Evolutionary conservation across 2,113 vertebrate genomes (phyloP).

Genomic region (Ovis aries): ARS-UI_Ramb_v3.0 NC_056070.1:49584501-49585000

Average conservation of each 20-base stretch:
- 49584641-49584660: background rate
- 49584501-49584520: background rate
- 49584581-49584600: background rate
- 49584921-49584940: background rate
- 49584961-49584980: background rate
- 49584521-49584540: background rate
- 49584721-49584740: background rate
- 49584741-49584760: fast-evolving
- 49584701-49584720: background rate
- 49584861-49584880: background rate
- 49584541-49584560: background rate
- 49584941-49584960: background rate
- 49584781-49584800: background rate
- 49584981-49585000: background rate
- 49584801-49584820: background rate
- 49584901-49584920: background rate
- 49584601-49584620: background rate
- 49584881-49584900: background rate
- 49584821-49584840: background rate
- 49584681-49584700: background rate
- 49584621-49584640: background rate
- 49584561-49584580: background rate
- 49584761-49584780: background rate
- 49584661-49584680: background rate
- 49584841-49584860: background rate